Evolutionary conservation across 2,113 vertebrate species (phyloP).

Genomic region (Tupaia chinensis): DNA sequence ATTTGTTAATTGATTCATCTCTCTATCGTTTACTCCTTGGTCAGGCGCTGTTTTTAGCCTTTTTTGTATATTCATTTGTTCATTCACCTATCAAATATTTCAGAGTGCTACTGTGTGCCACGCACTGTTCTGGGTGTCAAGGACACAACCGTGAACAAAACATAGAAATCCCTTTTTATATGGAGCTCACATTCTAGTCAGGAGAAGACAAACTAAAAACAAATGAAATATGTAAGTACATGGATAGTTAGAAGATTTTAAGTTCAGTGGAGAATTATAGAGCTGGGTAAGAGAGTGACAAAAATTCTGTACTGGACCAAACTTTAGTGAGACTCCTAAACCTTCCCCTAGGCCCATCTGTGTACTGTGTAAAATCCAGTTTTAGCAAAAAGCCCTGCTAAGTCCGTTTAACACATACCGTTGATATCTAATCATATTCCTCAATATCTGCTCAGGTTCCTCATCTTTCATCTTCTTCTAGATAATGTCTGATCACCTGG

Average conservation of each 20-base stretch:
- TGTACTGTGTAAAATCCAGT: background rate
- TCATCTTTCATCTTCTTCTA: background rate
- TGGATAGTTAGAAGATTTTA: background rate
- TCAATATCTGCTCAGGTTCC: background rate
- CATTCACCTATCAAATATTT: conserved; percentile 31
- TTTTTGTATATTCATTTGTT: conserved; percentile 52
- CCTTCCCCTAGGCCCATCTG: background rate
- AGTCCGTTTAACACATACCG: background rate
- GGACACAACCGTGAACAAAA: conserved; percentile 28
- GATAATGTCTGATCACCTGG: background rate
- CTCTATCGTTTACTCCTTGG: background rate
- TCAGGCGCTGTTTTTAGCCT: background rate
- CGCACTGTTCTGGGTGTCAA: conserved; percentile 12
- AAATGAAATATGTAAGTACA: background rate
- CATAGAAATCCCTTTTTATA: background rate
- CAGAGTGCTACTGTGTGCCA: background rate
- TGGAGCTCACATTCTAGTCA: conserved; percentile 40
- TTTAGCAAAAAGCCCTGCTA: background rate
- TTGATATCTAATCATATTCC: background rate
- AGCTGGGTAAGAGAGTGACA: background rate
- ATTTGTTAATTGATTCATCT: background rate
- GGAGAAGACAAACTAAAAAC: conserved; percentile 6
- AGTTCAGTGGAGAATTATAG: conserved; percentile 22
- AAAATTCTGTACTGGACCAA: background rate
- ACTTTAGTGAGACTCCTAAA: background rate